Evolutionary conservation across 2,113 vertebrate species (phyloP), one percentile per base, ranked within the genome.

Genomic region (Calypte anna): DNA sequence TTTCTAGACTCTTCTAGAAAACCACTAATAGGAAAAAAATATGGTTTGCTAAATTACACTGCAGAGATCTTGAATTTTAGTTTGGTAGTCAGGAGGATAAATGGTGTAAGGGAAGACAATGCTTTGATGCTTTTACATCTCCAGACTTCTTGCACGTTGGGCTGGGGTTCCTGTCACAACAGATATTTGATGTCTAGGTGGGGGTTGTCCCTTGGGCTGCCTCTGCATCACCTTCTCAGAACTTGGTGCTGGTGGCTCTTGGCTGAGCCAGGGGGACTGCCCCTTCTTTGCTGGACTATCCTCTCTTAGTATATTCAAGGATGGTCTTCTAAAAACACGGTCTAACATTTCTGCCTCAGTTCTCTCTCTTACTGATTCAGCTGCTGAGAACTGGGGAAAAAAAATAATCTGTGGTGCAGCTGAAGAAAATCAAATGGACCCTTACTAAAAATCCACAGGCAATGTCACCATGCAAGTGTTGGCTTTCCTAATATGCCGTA

Each of bases 221-320:
- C 43, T 48, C 70, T 69, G 61, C 77, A 33, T 59, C 73, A 27
- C 11, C 7, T 58, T 40, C 14, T 43, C 31, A 22, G 22, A 43
- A 22, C 38, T 43, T 1, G 1, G 27, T 25, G 10, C 53, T 0
- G 0, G 23, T 51, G 46, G 24, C 63, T 82, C 17, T 75, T 1
- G 2, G 23, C 30, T 1, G 1, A 66, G 53, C 30, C 10, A 7
- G 9, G 10, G 7, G 20, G 16, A 78, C 25, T 2, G 0, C n/a
- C 53, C 18, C n/a, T 53, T 38, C n/a, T 68, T 68, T 20, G 10
- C 9, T 62, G 70, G 15, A 85, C 13, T 21, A 13, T 83, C 40
- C 40, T 33, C 8, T 46, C 9, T 40, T 57, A 24, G 5, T 94
- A 15, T 51, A 43, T 33, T 76, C 46, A 61, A 33, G 40, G 17